Evolutionary conservation across 2,888 invertebrate species (phyloP).

Genomic region (Perdita meconis): DNA sequence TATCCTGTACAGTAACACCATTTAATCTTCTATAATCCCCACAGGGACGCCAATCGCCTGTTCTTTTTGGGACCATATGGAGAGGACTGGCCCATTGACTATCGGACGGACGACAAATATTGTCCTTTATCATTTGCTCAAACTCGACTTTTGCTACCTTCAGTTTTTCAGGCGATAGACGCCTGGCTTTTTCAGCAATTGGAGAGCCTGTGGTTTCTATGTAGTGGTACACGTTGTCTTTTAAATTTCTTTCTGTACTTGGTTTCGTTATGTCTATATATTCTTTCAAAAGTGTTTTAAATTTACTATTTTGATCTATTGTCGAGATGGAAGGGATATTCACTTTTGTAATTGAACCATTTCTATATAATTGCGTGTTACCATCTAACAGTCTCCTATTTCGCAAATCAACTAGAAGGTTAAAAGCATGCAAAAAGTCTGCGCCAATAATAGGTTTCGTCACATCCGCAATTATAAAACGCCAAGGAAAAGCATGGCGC

Average conservation of each 20-base stretch:
- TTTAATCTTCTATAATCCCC: slow-evolving; percentile 1
- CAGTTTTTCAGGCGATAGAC: background rate
- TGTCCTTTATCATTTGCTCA: slow-evolving; percentile 2
- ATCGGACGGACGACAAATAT: slow-evolving; percentile 6
- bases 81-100: slow-evolving; percentile 13
- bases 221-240: background rate
- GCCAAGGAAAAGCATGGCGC: background rate
- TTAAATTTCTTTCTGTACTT: background rate
- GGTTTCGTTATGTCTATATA: background rate
- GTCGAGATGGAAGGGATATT: background rate
- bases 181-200: background rate
- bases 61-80: background rate
- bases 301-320: background rate
- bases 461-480: background rate
- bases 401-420: background rate
- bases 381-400: background rate
- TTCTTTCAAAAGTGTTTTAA: background rate
- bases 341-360: background rate
- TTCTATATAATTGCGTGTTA: background rate
- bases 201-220: slow-evolving; percentile 2
- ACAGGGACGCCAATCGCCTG: background rate
- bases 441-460: background rate
- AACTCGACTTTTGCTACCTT: slow-evolving; percentile 9
- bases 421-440: background rate
- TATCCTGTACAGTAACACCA: background rate